These are phyloP conservation scores for Leptura quadrifasciata DNA, from an alignment of 2,888 invertebrate genomes.

Conservation along the genomic window DNA sequence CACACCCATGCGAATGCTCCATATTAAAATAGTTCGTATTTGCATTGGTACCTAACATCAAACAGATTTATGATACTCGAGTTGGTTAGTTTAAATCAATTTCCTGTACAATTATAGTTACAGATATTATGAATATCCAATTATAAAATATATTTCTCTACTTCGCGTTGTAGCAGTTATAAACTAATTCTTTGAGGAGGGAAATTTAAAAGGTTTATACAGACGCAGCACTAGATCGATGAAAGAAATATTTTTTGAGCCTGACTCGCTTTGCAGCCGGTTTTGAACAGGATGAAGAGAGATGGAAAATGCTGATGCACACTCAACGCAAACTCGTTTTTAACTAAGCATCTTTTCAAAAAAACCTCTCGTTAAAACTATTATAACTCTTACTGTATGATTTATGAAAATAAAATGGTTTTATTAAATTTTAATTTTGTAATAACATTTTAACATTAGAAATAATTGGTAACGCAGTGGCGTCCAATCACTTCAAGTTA, in stretches of 20 bases:
- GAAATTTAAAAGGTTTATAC: conserved; percentile 36
- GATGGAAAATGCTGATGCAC: conserved; percentile 38
- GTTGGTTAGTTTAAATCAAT: background rate
- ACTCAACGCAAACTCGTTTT: conserved; percentile 39
- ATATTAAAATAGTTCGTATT: background rate
- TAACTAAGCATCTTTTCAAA: conserved; percentile 32
- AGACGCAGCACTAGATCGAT: conserved; percentile 28
- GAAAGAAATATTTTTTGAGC: conserved; percentile 35
- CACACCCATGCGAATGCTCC: background rate
- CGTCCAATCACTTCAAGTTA: background rate
- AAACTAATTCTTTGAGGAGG: conserved; percentile 28
- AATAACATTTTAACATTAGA: conserved; percentile 7
- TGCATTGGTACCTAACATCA: background rate
- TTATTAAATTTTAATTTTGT: background rate
- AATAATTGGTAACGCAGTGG: background rate
- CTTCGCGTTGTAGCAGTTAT: background rate
- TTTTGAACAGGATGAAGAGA: conserved; percentile 46
- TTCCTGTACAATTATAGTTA: background rate
- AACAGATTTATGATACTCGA: background rate
- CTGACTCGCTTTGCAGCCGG: conserved; percentile 34
- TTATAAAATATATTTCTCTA: conserved; percentile 7
- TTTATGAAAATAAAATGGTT: background rate
- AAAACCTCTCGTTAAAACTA: conserved; percentile 14
- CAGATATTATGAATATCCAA: background rate
- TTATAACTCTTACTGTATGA: conserved; percentile 5